Base-by-base conservation (phyloP, 2,797 vertebrate genomes). In the Podarcis siculus region DNA sequence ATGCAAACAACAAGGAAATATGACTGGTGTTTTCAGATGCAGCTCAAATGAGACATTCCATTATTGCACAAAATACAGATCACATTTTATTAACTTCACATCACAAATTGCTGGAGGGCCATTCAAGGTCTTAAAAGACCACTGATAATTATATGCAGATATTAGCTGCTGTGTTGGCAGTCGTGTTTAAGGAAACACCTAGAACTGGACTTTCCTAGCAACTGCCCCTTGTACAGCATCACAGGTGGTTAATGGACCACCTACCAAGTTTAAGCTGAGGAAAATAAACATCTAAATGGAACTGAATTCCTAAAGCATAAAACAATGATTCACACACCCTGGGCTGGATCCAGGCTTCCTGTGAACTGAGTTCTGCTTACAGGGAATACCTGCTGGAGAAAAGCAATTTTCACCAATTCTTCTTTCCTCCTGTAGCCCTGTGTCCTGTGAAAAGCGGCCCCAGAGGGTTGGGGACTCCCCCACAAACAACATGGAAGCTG, bases 121-220 rank as follows among this genome's bases (percentile, higher is more conserved):
- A 79, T 25, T 55, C 7, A 83, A 83, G 9, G 25, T 39, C 32
- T 77, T 39, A 12, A 13, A 77, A 88, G 9, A 71, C 37, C 27
- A 73, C 66, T 35, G 3, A 13, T 8, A 88, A 23, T 69, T 15
- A 72, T 21, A 8, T n/a, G 13, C n/a, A 88, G 30, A 49, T 25
- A 27, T 30, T n/a, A 30, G 30, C 4, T n/a, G 27, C n/a, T 79
- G 8, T 67, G 21, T 67, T 55, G n/a, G 5, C 39, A 85, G 10
- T 75, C 27, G 73, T 0, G 0, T 15, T 27, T 19, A 64, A 64
- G 49, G 49, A 58, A 77, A 1, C 3, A 73, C 8, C 6, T 79
- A n/a, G 64, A 81, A 76, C 21, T 21, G 35, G 80, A 39, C n/a
- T 15, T 90, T 91, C 77, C 61, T 73, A 86, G 78, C 58, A 75